Evolutionary conservation across 2,113 vertebrate genomes (phyloP).

Genomic region (Hylia prasina): DNA sequence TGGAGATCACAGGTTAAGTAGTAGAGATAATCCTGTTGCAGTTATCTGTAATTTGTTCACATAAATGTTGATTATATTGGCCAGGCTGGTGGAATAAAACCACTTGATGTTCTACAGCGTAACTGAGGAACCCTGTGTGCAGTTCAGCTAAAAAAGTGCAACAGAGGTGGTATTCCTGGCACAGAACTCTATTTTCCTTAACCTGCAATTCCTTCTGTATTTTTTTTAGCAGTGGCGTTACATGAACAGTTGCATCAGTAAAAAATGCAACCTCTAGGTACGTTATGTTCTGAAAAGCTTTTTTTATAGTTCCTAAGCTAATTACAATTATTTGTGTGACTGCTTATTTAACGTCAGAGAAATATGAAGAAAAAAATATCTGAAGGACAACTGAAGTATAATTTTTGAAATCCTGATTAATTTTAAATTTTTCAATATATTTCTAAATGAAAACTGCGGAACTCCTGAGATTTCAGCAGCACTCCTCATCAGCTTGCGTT

Average conservation of each 20-base stretch:
- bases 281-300: neutral
- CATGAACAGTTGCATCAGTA: neutral
- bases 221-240: neutral
- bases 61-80: constrained; percentile 1
- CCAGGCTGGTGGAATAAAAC: neutral
- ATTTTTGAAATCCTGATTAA: neutral
- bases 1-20: constrained; percentile 12
- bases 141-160: neutral
- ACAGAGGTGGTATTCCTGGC: neutral
- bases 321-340: neutral
- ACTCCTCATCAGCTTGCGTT: neutral
- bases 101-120: neutral
- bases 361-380: neutral
- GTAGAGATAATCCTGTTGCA: neutral
- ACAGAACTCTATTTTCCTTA: neutral
- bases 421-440: neutral
- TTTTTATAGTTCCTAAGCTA: neutral
- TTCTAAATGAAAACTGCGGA: neutral
- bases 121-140: neutral
- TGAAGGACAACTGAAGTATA: neutral
- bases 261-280: neutral
- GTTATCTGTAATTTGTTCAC: constrained; percentile 18
- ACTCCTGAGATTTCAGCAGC: neutral
- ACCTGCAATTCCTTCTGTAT: neutral
- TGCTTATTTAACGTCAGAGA: neutral